Conservation (phyloP, 2,888 invertebrate species). For the Empis stercorea region DNA sequence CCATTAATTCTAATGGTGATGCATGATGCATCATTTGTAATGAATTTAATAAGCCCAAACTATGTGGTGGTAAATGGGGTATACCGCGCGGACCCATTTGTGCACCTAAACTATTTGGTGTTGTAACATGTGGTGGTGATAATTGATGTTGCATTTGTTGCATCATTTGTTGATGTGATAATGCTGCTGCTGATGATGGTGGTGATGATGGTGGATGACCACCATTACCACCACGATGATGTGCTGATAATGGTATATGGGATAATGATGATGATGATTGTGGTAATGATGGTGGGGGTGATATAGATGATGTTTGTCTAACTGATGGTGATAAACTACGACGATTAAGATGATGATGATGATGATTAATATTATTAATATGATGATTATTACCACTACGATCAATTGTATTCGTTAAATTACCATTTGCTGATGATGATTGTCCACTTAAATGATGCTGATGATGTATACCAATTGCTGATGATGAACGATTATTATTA, state of each 20-base stretch:
- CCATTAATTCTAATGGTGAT: slow-evolving; percentile 71
- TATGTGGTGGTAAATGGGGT: slow-evolving; percentile 71
- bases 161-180: slow-evolving; percentile 35
- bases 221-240: slow-evolving; percentile 14
- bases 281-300: slow-evolving; percentile 23
- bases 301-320: slow-evolving; percentile 17
- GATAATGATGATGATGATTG: slow-evolving; percentile 14
- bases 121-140: slow-evolving; percentile 51
- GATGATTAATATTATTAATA: not conserved
- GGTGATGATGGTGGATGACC: slow-evolving; percentile 30
- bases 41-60: slow-evolving; percentile 69
- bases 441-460: not conserved
- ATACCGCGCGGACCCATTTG: slow-evolving; percentile 46
- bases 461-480: not conserved
- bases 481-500: not conserved
- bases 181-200: slow-evolving; percentile 25
- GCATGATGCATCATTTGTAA: slow-evolving; percentile 67
- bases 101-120: slow-evolving; percentile 31
- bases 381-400: not conserved
- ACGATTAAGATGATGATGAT: slow-evolving; percentile 28
- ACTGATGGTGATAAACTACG: not conserved
- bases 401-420: not conserved
- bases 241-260: not conserved
- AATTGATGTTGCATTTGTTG: slow-evolving; percentile 45
- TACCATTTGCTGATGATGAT: not conserved